Conservation (phyloP, 2,888 invertebrate genomes). For the Pomacea canaliculata region DNA sequence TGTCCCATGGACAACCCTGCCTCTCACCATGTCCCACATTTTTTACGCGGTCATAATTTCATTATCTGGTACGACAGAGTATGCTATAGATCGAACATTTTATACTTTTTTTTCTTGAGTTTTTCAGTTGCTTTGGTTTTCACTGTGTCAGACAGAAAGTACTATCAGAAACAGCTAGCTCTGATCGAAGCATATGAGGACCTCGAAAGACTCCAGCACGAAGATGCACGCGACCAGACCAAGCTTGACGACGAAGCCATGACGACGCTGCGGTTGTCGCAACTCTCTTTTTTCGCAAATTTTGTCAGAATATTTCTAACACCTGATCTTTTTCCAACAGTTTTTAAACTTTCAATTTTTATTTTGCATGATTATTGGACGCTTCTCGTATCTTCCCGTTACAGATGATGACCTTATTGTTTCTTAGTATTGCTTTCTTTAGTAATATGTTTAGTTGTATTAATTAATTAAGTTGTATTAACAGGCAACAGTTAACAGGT, state of each 20-base stretch:
- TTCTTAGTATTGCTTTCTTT: neutral
- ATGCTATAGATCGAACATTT: no score
- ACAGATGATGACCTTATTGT: no score
- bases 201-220: constrained; percentile 39
- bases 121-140: no score
- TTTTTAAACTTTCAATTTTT: neutral
- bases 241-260: constrained; percentile 39
- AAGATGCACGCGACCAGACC: constrained; percentile 34
- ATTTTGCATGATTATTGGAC: no score
- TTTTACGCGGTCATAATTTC: no score
- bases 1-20: no score
- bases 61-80: no score
- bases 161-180: constrained; percentile 65
- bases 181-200: constrained; percentile 61
- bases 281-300: constrained; percentile 58
- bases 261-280: constrained; percentile 47
- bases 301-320: constrained; percentile 48
- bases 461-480: neutral
- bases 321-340: neutral
- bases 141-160: constrained; percentile 46
- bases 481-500: neutral
- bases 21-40: no score
- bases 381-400: no score
- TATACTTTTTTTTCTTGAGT: no score
- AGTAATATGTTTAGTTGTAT: neutral